Conservation (phyloP, 2,113 vertebrate genomes). For the Aleadryas rufinucha region DNA sequence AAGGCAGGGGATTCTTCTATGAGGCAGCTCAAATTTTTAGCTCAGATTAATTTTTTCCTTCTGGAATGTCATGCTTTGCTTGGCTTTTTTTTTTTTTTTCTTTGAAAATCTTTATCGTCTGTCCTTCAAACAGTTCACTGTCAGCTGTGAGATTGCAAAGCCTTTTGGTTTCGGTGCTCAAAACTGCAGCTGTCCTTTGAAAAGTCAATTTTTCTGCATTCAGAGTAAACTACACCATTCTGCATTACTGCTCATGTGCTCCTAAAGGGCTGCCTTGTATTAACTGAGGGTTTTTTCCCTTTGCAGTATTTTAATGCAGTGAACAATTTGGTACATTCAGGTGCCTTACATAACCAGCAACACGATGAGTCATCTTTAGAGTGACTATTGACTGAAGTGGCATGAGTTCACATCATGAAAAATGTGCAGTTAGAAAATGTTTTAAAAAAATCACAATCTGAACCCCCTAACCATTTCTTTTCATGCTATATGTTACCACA, state of each 20-base stretch:
- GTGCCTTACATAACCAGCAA: background rate
- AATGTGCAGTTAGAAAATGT: background rate
- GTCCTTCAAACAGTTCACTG: background rate
- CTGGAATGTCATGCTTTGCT: background rate
- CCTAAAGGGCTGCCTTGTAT: background rate
- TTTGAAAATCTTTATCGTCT: background rate
- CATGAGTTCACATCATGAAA: background rate
- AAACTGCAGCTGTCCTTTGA: background rate
- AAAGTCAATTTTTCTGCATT: background rate
- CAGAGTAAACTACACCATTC: background rate
- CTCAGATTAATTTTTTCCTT: background rate
- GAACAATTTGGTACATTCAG: background rate
- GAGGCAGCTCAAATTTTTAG: background rate
- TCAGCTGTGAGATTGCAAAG: background rate
- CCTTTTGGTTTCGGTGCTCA: background rate
- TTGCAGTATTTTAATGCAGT: background rate
- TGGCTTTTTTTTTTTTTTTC: background rate
- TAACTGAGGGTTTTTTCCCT: background rate
- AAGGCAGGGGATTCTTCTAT: background rate
- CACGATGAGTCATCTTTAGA: background rate
- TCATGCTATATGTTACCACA: accelerated
- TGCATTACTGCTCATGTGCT: background rate
- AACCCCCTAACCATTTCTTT: background rate
- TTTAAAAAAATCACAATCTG: background rate
- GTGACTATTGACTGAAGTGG: background rate